Evolutionary conservation across 2,797 vertebrate genomes (phyloP), one percentile per base, ranked within the genome.

Genomic region (Furcifer pardalis): DNA sequence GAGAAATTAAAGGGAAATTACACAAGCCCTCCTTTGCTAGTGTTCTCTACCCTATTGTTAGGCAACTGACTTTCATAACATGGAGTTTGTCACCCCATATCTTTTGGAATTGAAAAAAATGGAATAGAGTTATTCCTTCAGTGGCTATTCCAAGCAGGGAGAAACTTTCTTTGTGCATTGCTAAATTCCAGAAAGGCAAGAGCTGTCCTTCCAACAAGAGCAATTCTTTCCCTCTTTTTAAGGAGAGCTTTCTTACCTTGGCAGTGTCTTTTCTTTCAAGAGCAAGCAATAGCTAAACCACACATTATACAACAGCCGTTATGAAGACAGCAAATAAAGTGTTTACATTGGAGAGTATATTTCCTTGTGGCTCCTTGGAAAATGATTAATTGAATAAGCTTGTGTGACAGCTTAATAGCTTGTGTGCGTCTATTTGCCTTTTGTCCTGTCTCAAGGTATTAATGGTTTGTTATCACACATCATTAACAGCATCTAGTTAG

Each of bases 371-470:
- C 65, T 82, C 79, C 62, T 40, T 52, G 9, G 42, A 63, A 68
- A 62, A 49, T 81, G 35, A n/a, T 49, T 23, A 21, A 1, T 46
- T 79, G 30, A 25, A 10, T 62, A 62, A 71, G 32, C 60, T 46
- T 82, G 27, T 81, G 73, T 77, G 37, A 40, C 37, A 62, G 35
- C 69, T 30, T 21, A 30, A n/a, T 23, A 56, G 27, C 30, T 56
- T 59, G 8, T 73, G 19, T 42, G 69, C 27, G n/a, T 69, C 52
- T 81, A 13, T 76, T 60, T 42, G 35, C 32, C 56, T 73, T 25
- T 15, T 83, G 76, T 86, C 78, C 87, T 81, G 17, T 25, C 27
- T 68, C 44, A 46, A 85, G 46, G 44, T 74, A 87, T 13, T 56
- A 63, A 9, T 32, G 56, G 17, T 25, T 13, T 13, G 9, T 37